phyloP scores from a whole-genome alignment of 2,888 invertebrate species.

The Andrena praecox region DNA sequence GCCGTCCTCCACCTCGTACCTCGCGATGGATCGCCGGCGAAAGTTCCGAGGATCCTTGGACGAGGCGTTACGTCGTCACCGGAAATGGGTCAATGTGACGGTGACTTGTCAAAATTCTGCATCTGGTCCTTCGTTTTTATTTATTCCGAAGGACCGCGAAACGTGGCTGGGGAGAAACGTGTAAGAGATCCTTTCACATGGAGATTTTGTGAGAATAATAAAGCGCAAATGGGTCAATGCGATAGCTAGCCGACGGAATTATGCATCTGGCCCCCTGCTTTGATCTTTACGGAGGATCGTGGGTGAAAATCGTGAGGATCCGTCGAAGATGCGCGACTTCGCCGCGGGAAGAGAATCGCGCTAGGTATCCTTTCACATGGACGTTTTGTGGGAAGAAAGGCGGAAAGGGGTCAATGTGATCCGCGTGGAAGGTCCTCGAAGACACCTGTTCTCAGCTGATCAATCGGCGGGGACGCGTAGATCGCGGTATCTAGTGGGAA shows the following conservation, averaged over 20 bases:
- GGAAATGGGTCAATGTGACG: constrained; percentile 38
- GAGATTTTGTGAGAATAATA: constrained; percentile 17
- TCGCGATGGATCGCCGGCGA: background rate
- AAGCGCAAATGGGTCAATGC: constrained; percentile 34
- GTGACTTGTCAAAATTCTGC: too few relatives aligned
- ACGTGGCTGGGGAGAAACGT: background rate
- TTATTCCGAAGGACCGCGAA: background rate
- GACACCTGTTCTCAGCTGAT: constrained; percentile 31
- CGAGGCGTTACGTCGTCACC: background rate
- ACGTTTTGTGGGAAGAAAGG: constrained; percentile 22
- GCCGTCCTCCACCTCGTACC: background rate
- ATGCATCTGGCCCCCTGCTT: too few relatives aligned
- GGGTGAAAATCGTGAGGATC: background rate
- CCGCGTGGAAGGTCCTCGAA: constrained; percentile 36
- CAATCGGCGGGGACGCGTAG: constrained; percentile 7
- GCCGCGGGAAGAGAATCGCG: background rate
- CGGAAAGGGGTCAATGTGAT: constrained; percentile 41
- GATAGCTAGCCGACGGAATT: background rate
- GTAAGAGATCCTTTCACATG: background rate
- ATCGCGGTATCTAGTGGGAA: constrained; percentile 35
- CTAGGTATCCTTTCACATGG: background rate
- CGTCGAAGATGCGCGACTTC: background rate
- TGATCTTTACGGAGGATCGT: background rate
- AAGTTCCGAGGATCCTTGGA: background rate
- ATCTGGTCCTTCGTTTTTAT: too few relatives aligned